Percentiles rank a stretch among this genome's conserved stretches.
Conservation (phyloP, 2,888 invertebrate species). For the Tuberolachnus salignus region DNA sequence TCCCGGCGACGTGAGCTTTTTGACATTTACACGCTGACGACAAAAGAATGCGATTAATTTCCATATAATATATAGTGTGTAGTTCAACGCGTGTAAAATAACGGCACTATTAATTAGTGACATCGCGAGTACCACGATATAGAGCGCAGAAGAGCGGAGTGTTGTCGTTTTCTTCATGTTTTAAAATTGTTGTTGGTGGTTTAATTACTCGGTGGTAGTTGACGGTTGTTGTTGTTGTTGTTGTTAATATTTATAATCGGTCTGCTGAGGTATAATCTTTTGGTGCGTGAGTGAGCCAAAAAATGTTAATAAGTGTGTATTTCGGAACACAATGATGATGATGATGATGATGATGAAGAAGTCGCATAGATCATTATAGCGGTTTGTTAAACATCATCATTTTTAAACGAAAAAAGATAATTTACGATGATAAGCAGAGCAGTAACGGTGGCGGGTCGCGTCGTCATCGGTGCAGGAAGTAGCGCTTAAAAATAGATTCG, state of each 20-base stretch:
- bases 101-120: neutral
- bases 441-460: neutral
- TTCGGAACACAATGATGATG: slow-evolving; percentile 15
- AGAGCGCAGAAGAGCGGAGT: neutral
- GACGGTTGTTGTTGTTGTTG: too few relatives aligned
- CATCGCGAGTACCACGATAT: neutral
- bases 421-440: slow-evolving; percentile 19
- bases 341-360: neutral
- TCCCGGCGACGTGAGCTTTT: neutral
- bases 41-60: neutral
- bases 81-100: neutral
- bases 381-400: neutral
- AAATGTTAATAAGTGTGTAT: neutral
- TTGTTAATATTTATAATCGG: too few relatives aligned
- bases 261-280: too few relatives aligned
- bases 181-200: too few relatives aligned
- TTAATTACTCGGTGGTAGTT: too few relatives aligned
- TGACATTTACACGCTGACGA: neutral
- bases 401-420: slow-evolving; percentile 20
- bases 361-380: neutral
- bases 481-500: slow-evolving; percentile 21
- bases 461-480: neutral
- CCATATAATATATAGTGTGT: too few relatives aligned
- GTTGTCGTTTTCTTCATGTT: too few relatives aligned
- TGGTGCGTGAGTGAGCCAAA: neutral